Percentiles rank a stretch among this genome's conserved stretches.
phyloP scores from a whole-genome alignment of 64 coral and sea anemone species.

The Cladopsammia gracilis region DNA sequence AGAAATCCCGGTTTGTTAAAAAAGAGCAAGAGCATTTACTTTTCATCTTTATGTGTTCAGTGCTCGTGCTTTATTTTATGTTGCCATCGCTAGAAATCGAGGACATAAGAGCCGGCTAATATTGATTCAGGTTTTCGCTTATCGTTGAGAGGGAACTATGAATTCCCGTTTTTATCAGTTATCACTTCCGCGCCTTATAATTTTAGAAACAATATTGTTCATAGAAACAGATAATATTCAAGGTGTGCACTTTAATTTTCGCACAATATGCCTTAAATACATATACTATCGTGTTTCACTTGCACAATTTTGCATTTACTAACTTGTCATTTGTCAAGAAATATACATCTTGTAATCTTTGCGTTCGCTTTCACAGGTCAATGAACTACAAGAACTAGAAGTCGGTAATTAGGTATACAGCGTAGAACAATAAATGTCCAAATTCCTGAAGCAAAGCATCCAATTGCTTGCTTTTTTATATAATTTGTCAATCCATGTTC shows the following conservation, averaged over 20 bases:
- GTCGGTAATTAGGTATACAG: too few relatives aligned
- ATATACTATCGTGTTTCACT: too few relatives aligned
- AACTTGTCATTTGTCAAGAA: too few relatives aligned
- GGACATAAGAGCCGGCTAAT: slow-evolving; percentile 19
- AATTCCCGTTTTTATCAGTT: not conserved
- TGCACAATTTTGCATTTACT: too few relatives aligned
- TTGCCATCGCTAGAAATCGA: not conserved
- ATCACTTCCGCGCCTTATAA: not conserved
- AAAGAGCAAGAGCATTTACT: not conserved
- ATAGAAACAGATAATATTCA: not conserved
- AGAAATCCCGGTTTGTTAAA: too few relatives aligned
- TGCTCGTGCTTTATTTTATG: not conserved
- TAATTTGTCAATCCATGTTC: too few relatives aligned
- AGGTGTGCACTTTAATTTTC: not conserved
- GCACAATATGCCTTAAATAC: not conserved
- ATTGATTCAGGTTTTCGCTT: slow-evolving; percentile 9
- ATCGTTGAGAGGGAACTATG: not conserved
- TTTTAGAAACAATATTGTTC: not conserved
- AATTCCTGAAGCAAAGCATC: too few relatives aligned
- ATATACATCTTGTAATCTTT: too few relatives aligned
- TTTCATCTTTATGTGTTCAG: slow-evolving; percentile 6
- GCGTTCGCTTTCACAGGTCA: too few relatives aligned
- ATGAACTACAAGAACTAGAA: too few relatives aligned
- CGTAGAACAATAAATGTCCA: too few relatives aligned
- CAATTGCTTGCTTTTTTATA: too few relatives aligned